Percentiles rank a stretch among this genome's conserved stretches.
Evolutionary conservation across 2,797 vertebrate species (phyloP).

Genomic region (Karalla daura): DNA sequence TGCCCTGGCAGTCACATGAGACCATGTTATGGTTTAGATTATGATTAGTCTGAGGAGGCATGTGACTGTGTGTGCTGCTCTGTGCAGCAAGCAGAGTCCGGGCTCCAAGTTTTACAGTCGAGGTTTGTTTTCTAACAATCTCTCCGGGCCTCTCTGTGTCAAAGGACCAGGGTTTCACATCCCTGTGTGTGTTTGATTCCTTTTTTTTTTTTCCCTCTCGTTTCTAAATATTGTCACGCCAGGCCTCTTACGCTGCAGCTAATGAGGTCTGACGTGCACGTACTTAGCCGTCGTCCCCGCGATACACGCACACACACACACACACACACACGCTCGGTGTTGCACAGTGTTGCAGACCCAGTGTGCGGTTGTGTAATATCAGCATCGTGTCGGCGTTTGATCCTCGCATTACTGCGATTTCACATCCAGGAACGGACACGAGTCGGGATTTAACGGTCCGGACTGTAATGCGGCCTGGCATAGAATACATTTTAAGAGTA

Average conservation of each 20-base stretch:
- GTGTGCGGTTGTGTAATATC: slow-evolving; percentile 16
- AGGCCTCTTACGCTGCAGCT: not conserved
- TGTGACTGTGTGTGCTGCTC: slow-evolving; percentile 62
- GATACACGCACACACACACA: not conserved
- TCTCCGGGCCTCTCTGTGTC: not conserved
- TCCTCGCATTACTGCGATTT: not conserved
- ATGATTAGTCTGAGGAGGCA: slow-evolving; percentile 48
- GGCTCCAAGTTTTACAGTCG: not conserved
- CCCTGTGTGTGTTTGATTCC: too few species aligned
- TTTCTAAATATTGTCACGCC: too few species aligned
- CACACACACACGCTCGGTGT: too few species aligned
- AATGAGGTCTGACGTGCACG: not conserved
- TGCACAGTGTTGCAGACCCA: not conserved
- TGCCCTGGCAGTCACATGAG: slow-evolving; percentile 61
- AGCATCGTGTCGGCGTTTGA: not conserved
- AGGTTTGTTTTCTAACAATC: not conserved
- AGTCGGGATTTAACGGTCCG: not conserved
- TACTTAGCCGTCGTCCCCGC: not conserved
- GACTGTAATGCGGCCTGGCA: not conserved
- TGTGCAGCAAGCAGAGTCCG: too few species aligned
- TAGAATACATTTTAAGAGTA: too few species aligned
- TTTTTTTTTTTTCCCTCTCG: not conserved
- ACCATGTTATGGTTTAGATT: slow-evolving; percentile 57
- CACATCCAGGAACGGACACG: not conserved
- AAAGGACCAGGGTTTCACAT: too few species aligned